These are phyloP conservation scores for Falco biarmicus DNA, from an alignment of 2,797 vertebrate genomes.

Conservation along the genomic window DNA sequence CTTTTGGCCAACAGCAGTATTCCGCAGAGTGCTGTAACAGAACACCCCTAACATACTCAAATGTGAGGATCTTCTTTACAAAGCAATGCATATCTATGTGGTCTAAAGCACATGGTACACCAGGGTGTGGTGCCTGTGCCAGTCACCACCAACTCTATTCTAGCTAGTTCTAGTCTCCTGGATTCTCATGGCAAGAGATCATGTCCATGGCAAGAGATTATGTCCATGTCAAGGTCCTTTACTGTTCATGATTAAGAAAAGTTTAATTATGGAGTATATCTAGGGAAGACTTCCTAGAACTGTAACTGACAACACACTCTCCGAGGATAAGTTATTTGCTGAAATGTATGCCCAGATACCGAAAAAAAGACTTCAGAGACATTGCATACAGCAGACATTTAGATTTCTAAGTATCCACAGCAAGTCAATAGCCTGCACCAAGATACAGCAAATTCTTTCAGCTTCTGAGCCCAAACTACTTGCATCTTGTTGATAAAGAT, in stretches of 20 bases:
- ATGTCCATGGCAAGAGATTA: not conserved
- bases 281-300: not conserved
- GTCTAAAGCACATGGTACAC: not conserved
- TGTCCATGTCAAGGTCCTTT: not conserved
- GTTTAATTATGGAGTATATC: not conserved
- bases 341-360: not conserved
- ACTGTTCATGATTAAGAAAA: not conserved
- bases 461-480: not conserved
- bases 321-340: not conserved
- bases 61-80: not conserved
- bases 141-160: not conserved
- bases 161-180: not conserved
- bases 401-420: not conserved
- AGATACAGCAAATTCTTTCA: not conserved
- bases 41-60: not conserved
- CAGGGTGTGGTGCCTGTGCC: not conserved
- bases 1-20: not conserved
- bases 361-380: not conserved
- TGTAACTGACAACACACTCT: not conserved
- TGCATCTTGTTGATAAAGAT: not conserved
- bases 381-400: not conserved
- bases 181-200: not conserved
- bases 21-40: not conserved
- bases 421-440: not conserved
- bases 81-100: rapidly evolving